phyloP scores from a whole-genome alignment of 2,113 vertebrate species.

The Bagarius yarrelli region DNA sequence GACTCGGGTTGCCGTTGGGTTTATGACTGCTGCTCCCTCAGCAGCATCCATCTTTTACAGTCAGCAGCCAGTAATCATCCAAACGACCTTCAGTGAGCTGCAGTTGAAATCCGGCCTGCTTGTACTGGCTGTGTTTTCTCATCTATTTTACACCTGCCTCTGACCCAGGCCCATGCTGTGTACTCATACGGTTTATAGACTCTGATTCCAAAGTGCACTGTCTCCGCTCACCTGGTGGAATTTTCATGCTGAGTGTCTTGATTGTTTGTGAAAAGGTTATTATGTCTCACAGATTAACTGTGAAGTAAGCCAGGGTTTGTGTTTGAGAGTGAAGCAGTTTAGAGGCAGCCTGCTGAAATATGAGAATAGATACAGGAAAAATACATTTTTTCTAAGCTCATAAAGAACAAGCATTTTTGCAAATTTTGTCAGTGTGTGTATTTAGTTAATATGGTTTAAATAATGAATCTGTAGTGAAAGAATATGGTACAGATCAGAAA shows the following conservation, averaged over 20 bases:
- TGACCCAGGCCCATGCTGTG: slow-evolving; percentile 33
- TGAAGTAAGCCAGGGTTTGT: neutral
- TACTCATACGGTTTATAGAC: slow-evolving; percentile 17
- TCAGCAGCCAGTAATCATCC: slow-evolving; percentile 35
- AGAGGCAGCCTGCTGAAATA: neutral
- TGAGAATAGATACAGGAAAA: neutral
- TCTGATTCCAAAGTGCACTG: slow-evolving; percentile 27
- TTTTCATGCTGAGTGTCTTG: slow-evolving; percentile 19
- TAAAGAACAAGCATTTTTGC: neutral
- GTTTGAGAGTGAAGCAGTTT: neutral
- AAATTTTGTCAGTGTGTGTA: neutral
- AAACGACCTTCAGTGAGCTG: slow-evolving; percentile 38
- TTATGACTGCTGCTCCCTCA: slow-evolving; percentile 7
- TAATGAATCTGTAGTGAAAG: neutral
- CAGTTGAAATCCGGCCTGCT: neutral
- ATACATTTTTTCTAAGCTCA: neutral
- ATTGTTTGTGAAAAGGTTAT: neutral
- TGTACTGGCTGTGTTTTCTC: slow-evolving; percentile 21
- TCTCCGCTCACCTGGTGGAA: slow-evolving; percentile 9
- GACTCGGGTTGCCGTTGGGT: neutral
- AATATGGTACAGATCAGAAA: neutral
- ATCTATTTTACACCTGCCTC: slow-evolving; percentile 29
- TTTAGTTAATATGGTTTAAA: neutral
- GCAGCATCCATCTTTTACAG: slow-evolving; percentile 37
- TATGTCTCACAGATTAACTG: neutral